A percentile compares a stretch with the other conserved stretches of the same genome.
These are phyloP conservation scores for Auanema sp. DNA, from an alignment of 2,888 invertebrate genomes.

Conservation along the genomic window DNA sequence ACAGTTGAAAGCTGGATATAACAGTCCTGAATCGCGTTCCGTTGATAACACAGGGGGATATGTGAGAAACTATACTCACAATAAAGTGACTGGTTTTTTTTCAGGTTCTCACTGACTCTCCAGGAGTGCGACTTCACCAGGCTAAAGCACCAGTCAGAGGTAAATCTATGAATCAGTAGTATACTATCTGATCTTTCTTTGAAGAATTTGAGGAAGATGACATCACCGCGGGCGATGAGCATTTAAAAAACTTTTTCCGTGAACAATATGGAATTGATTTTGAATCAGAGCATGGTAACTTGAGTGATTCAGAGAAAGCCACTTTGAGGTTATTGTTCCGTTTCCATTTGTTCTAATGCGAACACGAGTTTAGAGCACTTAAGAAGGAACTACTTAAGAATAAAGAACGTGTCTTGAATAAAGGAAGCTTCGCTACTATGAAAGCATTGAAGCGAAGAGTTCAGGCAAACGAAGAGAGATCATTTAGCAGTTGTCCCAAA, in stretches of 20 bases:
- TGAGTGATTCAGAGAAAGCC: constrained; percentile 49
- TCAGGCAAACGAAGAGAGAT: constrained; percentile 25
- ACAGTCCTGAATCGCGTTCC: constrained; percentile 13
- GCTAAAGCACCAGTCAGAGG: constrained; percentile 11
- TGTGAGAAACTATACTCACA: neutral
- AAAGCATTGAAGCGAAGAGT: constrained; percentile 35
- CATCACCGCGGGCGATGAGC: constrained; percentile 47
- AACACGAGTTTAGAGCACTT: constrained; percentile 37
- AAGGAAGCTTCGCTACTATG: constrained; percentile 48
- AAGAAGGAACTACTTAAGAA: constrained; percentile 46
- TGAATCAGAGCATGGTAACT: constrained; percentile 43
- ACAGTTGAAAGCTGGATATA: constrained; percentile 34
- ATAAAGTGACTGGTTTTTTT: neutral
- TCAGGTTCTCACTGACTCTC: constrained; percentile 26
- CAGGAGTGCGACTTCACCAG: constrained; percentile 32
- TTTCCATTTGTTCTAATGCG: too few relatives aligned
- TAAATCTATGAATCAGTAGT: neutral
- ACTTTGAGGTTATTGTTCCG: constrained; percentile 42
- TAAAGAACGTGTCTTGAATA: constrained; percentile 36
- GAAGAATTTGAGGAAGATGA: constrained; percentile 48
- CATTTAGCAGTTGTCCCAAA: constrained; percentile 30
- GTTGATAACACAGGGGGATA: constrained; percentile 23
- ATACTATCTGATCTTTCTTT: constrained; percentile 7
- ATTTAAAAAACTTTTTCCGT: constrained; percentile 50
- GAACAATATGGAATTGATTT: constrained; percentile 56